These are phyloP conservation scores for Cheilosia urbana DNA, from an alignment of 2,888 invertebrate genomes.

Conservation along the genomic window DNA sequence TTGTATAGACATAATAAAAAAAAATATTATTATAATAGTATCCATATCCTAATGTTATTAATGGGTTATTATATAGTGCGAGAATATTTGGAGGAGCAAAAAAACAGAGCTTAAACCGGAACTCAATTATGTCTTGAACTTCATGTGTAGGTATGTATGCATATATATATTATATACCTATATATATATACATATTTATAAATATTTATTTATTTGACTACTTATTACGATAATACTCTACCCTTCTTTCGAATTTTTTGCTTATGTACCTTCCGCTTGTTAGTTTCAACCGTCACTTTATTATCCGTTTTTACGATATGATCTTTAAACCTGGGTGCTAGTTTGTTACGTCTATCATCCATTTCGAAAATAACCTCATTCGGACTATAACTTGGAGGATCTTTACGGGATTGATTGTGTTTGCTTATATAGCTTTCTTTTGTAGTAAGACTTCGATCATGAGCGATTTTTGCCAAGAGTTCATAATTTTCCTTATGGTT, in stretches of 20 bases:
- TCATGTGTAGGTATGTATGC: no score
- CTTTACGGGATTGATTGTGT: conserved; percentile 40
- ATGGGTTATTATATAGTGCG: no score
- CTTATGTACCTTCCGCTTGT: background rate
- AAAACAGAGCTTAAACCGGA: no score
- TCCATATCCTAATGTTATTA: no score
- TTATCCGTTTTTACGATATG: background rate
- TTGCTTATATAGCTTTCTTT: conserved; percentile 35
- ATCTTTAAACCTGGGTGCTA: conserved; percentile 1
- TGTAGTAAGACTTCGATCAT: conserved; percentile 27
- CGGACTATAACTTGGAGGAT: background rate
- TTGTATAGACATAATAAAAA: no score
- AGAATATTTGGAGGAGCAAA: no score
- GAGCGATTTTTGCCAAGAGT: conserved; percentile 47
- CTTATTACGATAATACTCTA: no score
- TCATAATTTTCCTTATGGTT: conserved; percentile 24
- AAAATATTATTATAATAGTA: no score
- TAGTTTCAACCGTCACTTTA: conserved; percentile 7
- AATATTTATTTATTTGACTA: no score
- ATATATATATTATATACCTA: no score
- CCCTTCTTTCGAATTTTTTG: background rate
- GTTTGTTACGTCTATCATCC: conserved; percentile 13
- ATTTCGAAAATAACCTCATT: conserved; percentile 4
- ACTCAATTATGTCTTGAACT: no score
- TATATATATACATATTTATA: no score